A percentile compares a stretch with the other conserved stretches of the same genome.
Evolutionary conservation across 2,797 vertebrate species (phyloP).

Genomic region (Avahi laniger): DNA sequence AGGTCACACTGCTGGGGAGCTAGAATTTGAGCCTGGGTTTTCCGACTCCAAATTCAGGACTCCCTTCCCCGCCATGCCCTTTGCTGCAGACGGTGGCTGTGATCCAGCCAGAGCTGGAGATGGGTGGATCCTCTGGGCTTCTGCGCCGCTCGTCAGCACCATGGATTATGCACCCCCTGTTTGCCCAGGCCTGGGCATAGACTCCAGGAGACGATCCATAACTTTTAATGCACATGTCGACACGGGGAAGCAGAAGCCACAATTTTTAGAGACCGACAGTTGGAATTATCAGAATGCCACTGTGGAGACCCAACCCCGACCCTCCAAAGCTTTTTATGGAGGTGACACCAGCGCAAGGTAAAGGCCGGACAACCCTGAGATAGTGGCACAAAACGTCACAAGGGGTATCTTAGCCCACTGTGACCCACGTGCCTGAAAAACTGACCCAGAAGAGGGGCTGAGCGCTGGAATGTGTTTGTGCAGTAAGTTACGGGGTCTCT

Average conservation of each 20-base stretch:
- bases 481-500: background rate
- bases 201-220: background rate
- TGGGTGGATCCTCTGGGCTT: background rate
- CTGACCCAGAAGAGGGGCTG: background rate
- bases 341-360: background rate
- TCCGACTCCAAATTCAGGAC: background rate
- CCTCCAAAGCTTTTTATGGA: accelerated
- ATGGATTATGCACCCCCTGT: background rate
- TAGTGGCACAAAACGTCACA: accelerated
- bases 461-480: accelerated
- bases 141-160: accelerated
- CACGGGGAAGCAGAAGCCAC: background rate
- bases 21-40: background rate
- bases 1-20: background rate
- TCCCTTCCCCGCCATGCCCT: accelerated
- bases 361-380: background rate
- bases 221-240: background rate
- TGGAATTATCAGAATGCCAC: background rate
- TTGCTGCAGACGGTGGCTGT: background rate
- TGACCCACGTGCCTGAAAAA: background rate
- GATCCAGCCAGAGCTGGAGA: background rate
- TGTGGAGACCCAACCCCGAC: background rate
- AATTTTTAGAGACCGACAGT: background rate
- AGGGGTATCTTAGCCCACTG: accelerated
- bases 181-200: background rate